Base-by-base conservation (phyloP, 1,140 invertebrate genomes). In the Augochlora pura region DNA sequence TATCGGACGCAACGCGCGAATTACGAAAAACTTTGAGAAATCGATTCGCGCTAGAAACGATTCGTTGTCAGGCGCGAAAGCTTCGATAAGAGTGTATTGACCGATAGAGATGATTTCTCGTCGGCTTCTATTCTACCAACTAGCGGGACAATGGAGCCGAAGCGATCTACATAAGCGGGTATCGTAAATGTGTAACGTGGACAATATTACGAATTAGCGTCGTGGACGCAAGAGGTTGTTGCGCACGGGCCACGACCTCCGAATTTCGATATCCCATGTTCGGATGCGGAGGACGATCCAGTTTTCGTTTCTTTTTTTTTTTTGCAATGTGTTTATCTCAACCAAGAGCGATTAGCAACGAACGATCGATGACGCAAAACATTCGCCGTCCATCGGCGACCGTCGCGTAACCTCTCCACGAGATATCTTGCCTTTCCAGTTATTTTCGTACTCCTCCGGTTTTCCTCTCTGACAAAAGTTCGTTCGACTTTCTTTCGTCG, bases 251-350 rank as follows among this genome's bases (percentile, higher is more conserved):
- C 76, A 66, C 64, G 83, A 85, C 83, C 83, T 82, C 74, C 73
- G 65, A 82, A 86, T 86, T 85, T 82, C 38, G 80, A 80, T 86
- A 83, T 82, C 66, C 12, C 66, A 77, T 80, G 85, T 85, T 86
- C 83, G 84, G 72, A 70, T 82, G 70, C 79, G 81, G 79, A 82
- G 75, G 66, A 69, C 49, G 57, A 68, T 85, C 46, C 38, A 57
- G 23, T 68, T 80, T 80, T 72, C 57, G 71, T 69, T 25, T 54
- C 12, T 78, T 32, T 32, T 32, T 66, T 57, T n/a, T 57, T 57
- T 57, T 57, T 21, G 65, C 38, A 1, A 14, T 8, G 6, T 81
- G 21, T 21, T 52, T 52, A 68, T 65, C 54, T 65, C 25, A 38
- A 8, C 52, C 49, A 39, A 52, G 16, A 18, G 49, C 49, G 70